Conservation (phyloP, 1,140 invertebrate genomes). For the Capitella teleta region DNA sequence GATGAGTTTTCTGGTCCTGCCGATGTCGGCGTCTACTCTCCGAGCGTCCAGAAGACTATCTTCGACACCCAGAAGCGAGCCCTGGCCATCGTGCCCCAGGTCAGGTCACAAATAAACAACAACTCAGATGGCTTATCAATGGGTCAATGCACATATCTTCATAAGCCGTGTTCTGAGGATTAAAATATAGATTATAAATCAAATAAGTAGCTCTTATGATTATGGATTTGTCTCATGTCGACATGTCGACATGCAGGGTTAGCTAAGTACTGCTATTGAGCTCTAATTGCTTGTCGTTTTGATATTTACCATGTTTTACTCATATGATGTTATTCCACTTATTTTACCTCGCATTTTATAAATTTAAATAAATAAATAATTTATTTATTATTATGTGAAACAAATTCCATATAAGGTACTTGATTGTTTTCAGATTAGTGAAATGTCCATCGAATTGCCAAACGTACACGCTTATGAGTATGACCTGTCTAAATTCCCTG, state of each 20-base stretch:
- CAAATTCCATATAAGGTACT: too few relatives aligned
- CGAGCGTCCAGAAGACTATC: constrained; percentile 63
- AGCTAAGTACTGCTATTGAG: not conserved
- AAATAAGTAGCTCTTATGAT: not conserved
- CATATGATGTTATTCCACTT: too few relatives aligned
- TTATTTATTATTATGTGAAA: too few relatives aligned
- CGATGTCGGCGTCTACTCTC: constrained; percentile 55
- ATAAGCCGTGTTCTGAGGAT: too few relatives aligned
- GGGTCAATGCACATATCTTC: not conserved
- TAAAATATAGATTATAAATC: too few relatives aligned
- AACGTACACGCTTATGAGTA: constrained; percentile 67
- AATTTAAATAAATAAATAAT: too few relatives aligned
- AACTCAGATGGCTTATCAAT: not conserved
- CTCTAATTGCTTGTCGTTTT: too few relatives aligned
- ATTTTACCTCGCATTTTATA: too few relatives aligned
- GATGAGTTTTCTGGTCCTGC: constrained; percentile 61
- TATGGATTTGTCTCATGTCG: not conserved
- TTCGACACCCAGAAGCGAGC: constrained; percentile 56
- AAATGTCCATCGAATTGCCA: constrained; percentile 62
- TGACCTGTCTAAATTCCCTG: constrained; percentile 58
- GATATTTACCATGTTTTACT: too few relatives aligned
- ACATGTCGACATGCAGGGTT: not conserved
- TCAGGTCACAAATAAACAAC: constrained; percentile 14
- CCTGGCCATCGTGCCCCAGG: constrained; percentile 53
- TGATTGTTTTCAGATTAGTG: constrained; percentile 27